Evolutionary conservation across 2,797 vertebrate species (phyloP), one percentile per base, ranked within the genome.

Genomic region (Danionella dracula): DNA sequence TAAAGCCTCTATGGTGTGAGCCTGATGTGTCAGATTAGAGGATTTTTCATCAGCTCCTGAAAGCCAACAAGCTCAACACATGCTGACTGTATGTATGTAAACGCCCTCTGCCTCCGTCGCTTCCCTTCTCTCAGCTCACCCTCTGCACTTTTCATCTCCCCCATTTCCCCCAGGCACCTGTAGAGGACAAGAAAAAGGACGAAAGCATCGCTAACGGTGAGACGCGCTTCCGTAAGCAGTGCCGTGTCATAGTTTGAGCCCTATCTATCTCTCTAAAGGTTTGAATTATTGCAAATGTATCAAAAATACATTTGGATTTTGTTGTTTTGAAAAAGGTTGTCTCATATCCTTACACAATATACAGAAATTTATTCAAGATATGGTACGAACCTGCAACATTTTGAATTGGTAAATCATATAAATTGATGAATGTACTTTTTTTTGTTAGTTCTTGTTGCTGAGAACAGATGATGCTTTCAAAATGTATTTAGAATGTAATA

Each of bases 151-250:
- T 59, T 29, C 32, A 8, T 29, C 41, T 42, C 61, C 58, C 51
- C 17, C 27, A 29, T 68, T n/a, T 76, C 73, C 79, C 78, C 62
- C 76, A 90, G 90, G 87, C 85, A 80, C 78, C 74, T 73, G 70
- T 81, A 85, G 81, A 88, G 82, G 83, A 86, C 81, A 75, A 67
- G 60, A 80, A 72, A 78, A 84, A 85, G 81, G 84, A 84, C 71
- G 20, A 59, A 29, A 78, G 68, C 66, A 49, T 45, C 31, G 68
- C 78, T 51, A 66, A 11, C 63, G 88, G 88, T 91, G 84, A 85
- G 75, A 59, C 12, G 1, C n/a, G 9, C 21, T 23, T 32, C 27
- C 35, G 4, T 45, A 37, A 21, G 13, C 35, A 37, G 20, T 17
- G 10, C 51, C 16, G 23, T 11, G 2, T 3, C 41, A 38, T 35